Evolutionary conservation across 2,113 vertebrate species (phyloP), one percentile per base, ranked within the genome.

Genomic region (Notiomystis cincta): DNA sequence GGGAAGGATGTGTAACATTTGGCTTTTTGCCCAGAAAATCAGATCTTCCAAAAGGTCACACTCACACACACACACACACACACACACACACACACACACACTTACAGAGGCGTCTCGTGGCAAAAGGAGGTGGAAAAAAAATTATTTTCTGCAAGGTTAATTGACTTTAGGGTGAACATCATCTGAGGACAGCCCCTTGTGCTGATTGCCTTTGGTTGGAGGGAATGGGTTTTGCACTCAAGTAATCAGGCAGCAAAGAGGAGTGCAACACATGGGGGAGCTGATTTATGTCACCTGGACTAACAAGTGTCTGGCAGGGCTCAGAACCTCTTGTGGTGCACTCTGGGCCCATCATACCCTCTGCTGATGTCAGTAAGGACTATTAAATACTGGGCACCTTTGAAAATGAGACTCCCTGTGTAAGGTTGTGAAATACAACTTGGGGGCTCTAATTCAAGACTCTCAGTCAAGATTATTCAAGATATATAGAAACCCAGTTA

Each of bases 1-100:
- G 86, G 73, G 75, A 96, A 94, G 78, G 82, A 71, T 83, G 86
- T 86, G 85, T 67, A 97, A 69, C 40, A 54, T 93, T 97, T 98
- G 98, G 97, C 95, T 97, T 97, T 97, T 95, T 97, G 95, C 96
- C 97, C 94, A 96, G 96, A 97, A 97, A 97, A 95, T 96, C 97
- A 96, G 92, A 97, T 89, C 73, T 76, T 97, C 75, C 17, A 30
- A 93, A 97, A 97, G 97, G 90, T 97, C 96, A n/a, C n/a, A n/a
- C n/a, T n/a, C n/a, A n/a, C n/a, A n/a, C n/a, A n/a, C n/a, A n/a
- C n/a, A n/a, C 7, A 15, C 7, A 3, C 14, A 3, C 22, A 3
- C 35, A 6, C 61, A 57, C 42, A 54, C 83, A 35, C 60, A 4
- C 28, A 13, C 79, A 5, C 31, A 9, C 72, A 48, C 54, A 62